Base-by-base conservation (phyloP, 2,797 vertebrate genomes). In the Oryzias dopingdopingensis region DNA sequence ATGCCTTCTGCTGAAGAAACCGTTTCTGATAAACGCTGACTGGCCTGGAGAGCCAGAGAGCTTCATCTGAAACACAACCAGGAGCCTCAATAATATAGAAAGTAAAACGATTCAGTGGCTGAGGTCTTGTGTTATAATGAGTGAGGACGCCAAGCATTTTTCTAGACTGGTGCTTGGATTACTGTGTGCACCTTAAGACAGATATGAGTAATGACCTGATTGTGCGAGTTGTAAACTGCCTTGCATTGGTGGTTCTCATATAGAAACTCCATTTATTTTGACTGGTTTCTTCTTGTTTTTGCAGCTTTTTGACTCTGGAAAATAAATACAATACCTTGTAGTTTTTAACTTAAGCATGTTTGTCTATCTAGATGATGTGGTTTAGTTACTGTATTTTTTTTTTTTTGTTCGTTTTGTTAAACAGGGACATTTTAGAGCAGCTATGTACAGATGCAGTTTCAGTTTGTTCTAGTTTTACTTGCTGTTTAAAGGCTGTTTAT, bases 361-460 rank as follows among this genome's bases (percentile, higher is more conserved):
- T 77, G 49, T 56, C 48, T 47, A 26, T 70, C 53, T 84, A 82
- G 81, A 82, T 47, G 76, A 75, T 77, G 73, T 82, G 80, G 81
- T 77, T 79, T 72, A 68, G 62, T 55, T 70, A 67, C 64, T 62
- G 64, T 71, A 61, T 53, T 70, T 74, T 26, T 85, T 74, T 26
- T 85, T 18, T 18, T 72, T 80, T 68, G 72, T 76, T 72, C 73
- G 24, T 85, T 75, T 76, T 70, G 72, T 77, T 77, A 71, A 65
- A 51, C 32, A 61, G 60, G 56, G 76, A 80, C 73, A 70, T 63
- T 46, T 59, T 81, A 80, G 82, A 84, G 84, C 85, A 88, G 81
- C 85, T 79, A 75, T 86, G 82, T 88, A 86, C 83, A 87, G 78
- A 79, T 68, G 67, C 69, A 58, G 71, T 12, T 50, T 65, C 74